Base-by-base conservation (phyloP, 2,797 vertebrate species). In the Rousettus madagascariensis region DNA sequence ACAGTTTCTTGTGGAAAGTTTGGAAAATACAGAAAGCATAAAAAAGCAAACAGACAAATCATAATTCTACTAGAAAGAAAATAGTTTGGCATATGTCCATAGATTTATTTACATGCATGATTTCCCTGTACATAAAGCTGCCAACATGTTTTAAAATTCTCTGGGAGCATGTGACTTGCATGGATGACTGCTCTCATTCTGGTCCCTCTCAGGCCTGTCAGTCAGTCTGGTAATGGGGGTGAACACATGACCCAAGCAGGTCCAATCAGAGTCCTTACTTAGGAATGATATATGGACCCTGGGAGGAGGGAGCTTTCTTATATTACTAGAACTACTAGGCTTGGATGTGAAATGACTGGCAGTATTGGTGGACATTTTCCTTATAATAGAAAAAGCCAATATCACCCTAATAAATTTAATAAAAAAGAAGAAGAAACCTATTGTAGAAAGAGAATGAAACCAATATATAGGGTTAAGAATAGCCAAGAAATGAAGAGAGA, bases 11-110 rank as follows among this genome's bases (percentile, higher is more conserved):
- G 22, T 41, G n/a, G 57, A 95, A 90, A 87, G 61, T 94, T 84
- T 90, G 90, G 20, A 87, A 94, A 84, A 72, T 84, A 68, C 41
- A 94, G 66, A 87, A 93, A 69, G 20, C 75, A 17, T 74, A 57
- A 91, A 90, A 82, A 74, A 46, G 61, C 30, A 63, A 94, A 46
- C 26, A 68, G 26, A 55, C 33, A 65, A 38, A 46, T 19, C 41
- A 74, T 33, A 86, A 74, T 57, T 51, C 74, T 51, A 75, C 41
- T 68, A 20, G 80, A 90, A 74, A 86, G 63, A 59, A 77, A 77
- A 57, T 36, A 66, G 80, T 51, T 71, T 86, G 68, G 9, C 61
- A 38, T 49, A 36, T 26, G 17, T 15, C 33, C 24, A 5, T 3
- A 57, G 71, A n/a, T 26, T 51, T 69, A 74, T 28, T 61, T 11